These are phyloP conservation scores for Monoplex corrugatus DNA, from an alignment of 2,888 invertebrate genomes.

Conservation along the genomic window DNA sequence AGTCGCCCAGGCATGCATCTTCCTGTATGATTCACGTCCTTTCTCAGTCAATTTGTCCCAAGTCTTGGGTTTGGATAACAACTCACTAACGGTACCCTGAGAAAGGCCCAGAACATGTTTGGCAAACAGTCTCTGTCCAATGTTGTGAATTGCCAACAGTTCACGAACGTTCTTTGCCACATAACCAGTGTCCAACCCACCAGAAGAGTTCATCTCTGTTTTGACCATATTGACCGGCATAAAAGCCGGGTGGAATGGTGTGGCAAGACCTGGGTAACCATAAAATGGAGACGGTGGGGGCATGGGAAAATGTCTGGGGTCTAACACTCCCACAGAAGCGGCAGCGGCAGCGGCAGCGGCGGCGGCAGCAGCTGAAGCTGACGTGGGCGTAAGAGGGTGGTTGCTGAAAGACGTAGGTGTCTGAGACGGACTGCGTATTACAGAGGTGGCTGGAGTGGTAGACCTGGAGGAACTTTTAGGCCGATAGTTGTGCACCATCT, in stretches of 20 bases:
- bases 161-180: constrained; percentile 95
- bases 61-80: constrained; percentile 98
- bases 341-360: constrained; percentile 48
- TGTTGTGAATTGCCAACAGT: constrained; percentile 96
- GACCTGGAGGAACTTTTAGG: constrained; percentile 43
- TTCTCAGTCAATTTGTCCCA: constrained; percentile 99
- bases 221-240: constrained; percentile 63
- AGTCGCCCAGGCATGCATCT: constrained; percentile 99
- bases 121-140: constrained; percentile 98
- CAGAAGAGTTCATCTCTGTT: constrained; percentile 78
- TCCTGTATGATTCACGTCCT: constrained; percentile 98
- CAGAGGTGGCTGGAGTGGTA: constrained; percentile 49
- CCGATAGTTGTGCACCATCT: constrained; percentile 89
- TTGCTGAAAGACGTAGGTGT: constrained; percentile 43
- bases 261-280: constrained; percentile 53
- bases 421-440: constrained; percentile 41
- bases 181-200: constrained; percentile 95
- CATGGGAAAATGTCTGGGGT: constrained; percentile 54
- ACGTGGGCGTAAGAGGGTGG: constrained; percentile 37
- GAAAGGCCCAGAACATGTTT: constrained; percentile 97
- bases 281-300: constrained; percentile 57
- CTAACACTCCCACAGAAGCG: constrained; percentile 45
- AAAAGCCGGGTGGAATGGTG: constrained; percentile 57
- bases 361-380: constrained; percentile 44
- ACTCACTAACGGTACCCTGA: constrained; percentile 98